Evolutionary conservation across 2,797 vertebrate species (phyloP), one percentile per base, ranked within the genome.

Genomic region (Florisuga fusca): DNA sequence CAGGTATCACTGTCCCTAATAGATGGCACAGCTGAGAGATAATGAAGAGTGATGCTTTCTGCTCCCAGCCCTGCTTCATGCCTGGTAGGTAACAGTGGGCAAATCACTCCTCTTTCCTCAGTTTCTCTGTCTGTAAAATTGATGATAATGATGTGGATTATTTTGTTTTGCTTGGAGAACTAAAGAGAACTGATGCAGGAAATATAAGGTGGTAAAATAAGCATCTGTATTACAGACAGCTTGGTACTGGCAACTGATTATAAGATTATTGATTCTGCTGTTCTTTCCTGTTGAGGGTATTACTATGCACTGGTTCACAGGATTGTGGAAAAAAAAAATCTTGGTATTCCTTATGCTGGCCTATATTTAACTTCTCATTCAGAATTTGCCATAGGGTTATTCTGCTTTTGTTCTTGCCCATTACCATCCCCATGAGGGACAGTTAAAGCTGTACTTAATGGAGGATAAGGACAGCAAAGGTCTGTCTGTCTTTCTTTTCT

Each of bases 401-500:
- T 95, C 86, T 78, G 87, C 73, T 73, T 96, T 91, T 78, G 69
- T 91, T 96, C 84, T 96, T 94, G 75, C 93, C 95, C 57, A 53
- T 96, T 83, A 91, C 91, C 89, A 80, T 84, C 94, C 94, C 85
- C 84, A 67, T 43, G 91, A 97, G 94, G 87, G 93, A 94, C 91
- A 91, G 93, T 96, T 95, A 96, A 97, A 95, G 95, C 90, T 96
- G 94, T 97, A 96, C 91, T 96, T 97, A 97, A 94, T 96, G 94
- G 96, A 97, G 95, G 94, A 84, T 96, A 95, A 95, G 96, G 97
- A 95, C 97, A 97, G 97, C 96, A 97, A 94, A 97, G 90, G 95
- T 94, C 94, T 91, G 68, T 90, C 85, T 93, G 64, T 96, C 83
- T 96, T 75, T 95, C 91, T 89, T 96, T 89, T 78, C 73, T 92